Evolutionary conservation across 2,888 invertebrate species (phyloP), one percentile per base, ranked within the genome.

Genomic region (Carabus problematicus): DNA sequence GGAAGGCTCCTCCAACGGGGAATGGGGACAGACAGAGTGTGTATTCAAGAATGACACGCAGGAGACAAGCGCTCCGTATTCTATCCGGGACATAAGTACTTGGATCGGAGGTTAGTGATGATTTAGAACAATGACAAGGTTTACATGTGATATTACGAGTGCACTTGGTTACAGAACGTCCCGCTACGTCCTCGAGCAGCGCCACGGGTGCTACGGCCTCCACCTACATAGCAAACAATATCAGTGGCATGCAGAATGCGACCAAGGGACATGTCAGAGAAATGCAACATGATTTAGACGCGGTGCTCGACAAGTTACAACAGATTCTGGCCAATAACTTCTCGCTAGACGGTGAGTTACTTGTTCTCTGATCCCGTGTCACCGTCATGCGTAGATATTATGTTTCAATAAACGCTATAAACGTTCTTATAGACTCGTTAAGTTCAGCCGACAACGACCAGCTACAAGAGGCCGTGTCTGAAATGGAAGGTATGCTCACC

Each of bases 281-380:
- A 45, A 83, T 88, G 60, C 89, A 89, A 73, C 88, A 87, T 0
- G 89, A 90, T 76, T 78, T 91, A 4, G 90, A 91, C 76, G 87
- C 88, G 1, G 91, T 90, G 16, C 77, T 91, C 61, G 89, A 89
- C 41, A 84, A 90, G 72, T 80, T 91, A 72, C 90, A 91, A 78
- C 88, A 90, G 79, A 89, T 91, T 80, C 80, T 91, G 63, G 88
- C 88, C 0, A 87, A 89, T 73, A 90, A 90, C 77, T 89, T 88
- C 75, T 84, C 87, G 71, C 82, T 88, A 72, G 89, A 90, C 74
- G 88, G 88, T 87, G 75, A 80, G 75, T 74, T n/a, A 52, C 9
- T 16, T 3, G 9, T 59, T 40, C 1, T 14, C 19, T 14, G 9
- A 41, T 8, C 41, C 8, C n/a, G 41, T 40, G 8, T 41, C 8